phyloP scores from a whole-genome alignment of 2,113 vertebrate genomes.

The Oxyruncus cristatus region DNA sequence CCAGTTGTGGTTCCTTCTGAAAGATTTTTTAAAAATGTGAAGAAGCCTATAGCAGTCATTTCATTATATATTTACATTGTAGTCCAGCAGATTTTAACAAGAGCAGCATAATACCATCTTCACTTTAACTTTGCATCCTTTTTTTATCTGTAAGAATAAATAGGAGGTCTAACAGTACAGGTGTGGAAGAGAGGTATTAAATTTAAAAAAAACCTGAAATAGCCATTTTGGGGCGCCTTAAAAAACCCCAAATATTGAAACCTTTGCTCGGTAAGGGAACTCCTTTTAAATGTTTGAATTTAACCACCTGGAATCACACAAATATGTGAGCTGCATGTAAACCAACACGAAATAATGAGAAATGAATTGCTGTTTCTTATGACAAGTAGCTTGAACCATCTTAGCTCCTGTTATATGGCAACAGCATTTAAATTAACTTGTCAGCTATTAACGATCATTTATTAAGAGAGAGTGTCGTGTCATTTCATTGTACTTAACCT shows the following conservation, averaged over 20 bases:
- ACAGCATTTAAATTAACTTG: not conserved
- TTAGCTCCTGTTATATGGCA: not conserved
- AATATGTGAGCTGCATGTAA: not conserved
- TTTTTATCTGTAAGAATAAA: not conserved
- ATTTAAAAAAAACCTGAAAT: rapidly evolving
- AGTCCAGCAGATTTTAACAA: not conserved
- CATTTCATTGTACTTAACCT: not conserved
- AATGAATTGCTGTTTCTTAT: not conserved
- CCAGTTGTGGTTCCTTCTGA: not conserved
- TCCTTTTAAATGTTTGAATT: not conserved
- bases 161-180: rapidly evolving
- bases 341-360: not conserved
- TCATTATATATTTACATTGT: not conserved
- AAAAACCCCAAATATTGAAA: not conserved
- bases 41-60: not conserved
- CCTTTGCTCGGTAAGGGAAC: not conserved
- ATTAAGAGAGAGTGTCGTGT: not conserved
- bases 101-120: not conserved
- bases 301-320: not conserved
- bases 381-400: not conserved
- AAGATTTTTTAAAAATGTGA: not conserved
- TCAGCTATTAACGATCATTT: not conserved
- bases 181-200: rapidly evolving
- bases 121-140: not conserved
- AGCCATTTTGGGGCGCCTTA: not conserved